Percentiles rank a stretch among this genome's conserved stretches.
Conservation (phyloP, 2,888 invertebrate species). For the Willowsia nigromaculata region DNA sequence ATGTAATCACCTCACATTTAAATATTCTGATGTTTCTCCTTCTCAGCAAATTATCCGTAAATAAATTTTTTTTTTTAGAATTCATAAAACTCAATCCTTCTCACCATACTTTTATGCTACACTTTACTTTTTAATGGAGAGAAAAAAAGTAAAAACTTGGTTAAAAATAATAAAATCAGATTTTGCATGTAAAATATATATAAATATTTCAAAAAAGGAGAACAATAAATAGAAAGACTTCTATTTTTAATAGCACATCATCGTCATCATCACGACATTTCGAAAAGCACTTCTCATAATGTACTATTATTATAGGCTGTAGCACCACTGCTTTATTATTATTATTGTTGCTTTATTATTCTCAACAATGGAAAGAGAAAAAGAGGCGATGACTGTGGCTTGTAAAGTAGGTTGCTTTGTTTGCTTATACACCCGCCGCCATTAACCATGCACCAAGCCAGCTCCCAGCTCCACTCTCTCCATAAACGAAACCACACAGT, state of each 20-base stretch:
- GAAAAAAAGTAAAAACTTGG: not conserved
- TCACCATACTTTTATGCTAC: not conserved
- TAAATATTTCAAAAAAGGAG: not conserved
- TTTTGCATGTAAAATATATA: constrained; percentile 12
- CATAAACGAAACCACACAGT: not conserved
- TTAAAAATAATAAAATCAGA: constrained; percentile 7
- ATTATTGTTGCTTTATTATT: not conserved
- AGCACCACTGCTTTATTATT: not conserved
- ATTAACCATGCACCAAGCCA: not conserved
- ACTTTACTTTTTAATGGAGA: not conserved
- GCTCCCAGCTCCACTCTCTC: not conserved
- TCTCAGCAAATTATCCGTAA: not conserved
- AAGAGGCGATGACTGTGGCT: constrained; percentile 22
- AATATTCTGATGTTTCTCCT: not conserved
- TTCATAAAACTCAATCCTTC: not conserved
- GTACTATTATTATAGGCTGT: not conserved
- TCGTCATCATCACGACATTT: constrained; percentile 33
- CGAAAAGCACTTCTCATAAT: not conserved
- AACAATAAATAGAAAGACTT: not conserved
- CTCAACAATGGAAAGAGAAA: constrained; percentile 27
- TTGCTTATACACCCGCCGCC: not conserved
- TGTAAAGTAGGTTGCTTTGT: constrained; percentile 54
- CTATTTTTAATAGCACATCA: not conserved
- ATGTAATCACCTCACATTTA: not conserved
- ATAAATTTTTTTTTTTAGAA: not conserved